A percentile compares a stretch with the other conserved stretches of the same genome.
Conservation (phyloP, 2,797 vertebrate genomes). For the Babyrousa celebensis region DNA sequence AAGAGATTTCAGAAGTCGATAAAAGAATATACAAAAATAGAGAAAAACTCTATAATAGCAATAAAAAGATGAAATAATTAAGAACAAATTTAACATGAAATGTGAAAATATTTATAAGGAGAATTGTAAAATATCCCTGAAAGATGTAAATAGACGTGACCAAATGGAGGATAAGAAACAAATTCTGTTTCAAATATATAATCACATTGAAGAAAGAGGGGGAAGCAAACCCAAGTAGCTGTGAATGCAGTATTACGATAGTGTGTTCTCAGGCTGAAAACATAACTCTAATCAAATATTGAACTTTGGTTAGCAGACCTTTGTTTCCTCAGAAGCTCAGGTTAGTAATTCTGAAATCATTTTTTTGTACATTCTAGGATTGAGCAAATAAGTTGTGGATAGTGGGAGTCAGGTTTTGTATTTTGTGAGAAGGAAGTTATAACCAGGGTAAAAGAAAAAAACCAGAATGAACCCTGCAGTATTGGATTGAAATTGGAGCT, state of each 20-base stretch:
- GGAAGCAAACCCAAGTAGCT: background rate
- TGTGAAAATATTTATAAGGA: constrained; percentile 21
- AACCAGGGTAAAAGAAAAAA: background rate
- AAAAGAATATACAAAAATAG: background rate
- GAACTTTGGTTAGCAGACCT: background rate
- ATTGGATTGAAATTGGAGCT: background rate
- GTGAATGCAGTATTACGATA: background rate
- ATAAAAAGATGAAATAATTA: constrained; percentile 12
- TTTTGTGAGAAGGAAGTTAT: background rate
- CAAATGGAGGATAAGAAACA: background rate
- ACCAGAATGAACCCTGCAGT: background rate
- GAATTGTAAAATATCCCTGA: background rate
- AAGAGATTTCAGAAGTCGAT: constrained; percentile 17
- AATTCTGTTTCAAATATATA: background rate
- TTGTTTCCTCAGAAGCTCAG: background rate
- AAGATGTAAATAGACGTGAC: constrained; percentile 27
- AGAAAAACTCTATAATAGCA: constrained; percentile 25
- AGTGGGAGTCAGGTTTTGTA: constrained; percentile 5
- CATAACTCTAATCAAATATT: background rate
- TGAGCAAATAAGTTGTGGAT: background rate
- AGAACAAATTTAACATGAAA: constrained; percentile 17
- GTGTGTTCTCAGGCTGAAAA: background rate
- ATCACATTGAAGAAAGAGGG: background rate
- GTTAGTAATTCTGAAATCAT: constrained; percentile 47
- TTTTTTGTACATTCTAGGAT: constrained; percentile 48